Evolutionary conservation across 1,140 invertebrate genomes (phyloP), one percentile per base, ranked within the genome.

Genomic region (Bombus difficillimus): DNA sequence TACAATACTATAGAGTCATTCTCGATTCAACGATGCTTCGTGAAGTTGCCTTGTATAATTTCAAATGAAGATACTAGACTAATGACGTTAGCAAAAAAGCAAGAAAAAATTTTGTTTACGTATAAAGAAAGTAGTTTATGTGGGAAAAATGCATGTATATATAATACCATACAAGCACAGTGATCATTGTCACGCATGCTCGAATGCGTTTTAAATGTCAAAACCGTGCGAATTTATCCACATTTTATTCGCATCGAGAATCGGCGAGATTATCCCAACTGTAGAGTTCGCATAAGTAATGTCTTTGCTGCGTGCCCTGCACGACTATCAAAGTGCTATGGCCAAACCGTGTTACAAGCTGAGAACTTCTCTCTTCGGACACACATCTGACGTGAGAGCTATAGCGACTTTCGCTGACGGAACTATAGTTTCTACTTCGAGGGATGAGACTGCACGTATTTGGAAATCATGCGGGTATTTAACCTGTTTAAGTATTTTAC

Each of bases 361-460:
- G 75, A 97, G 97, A 93, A 96, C 96, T 92, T 96, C 96, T 87
- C 94, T 99, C 64, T 94, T 96, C 88, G 98, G 98, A 1, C 98
- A 99, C 95, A 96, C 97, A 66, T 96, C 97, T 92, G 98, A 99
- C 94, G 98, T 99, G 47, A 96, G 98, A 86, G 96, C 96, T 72
- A 95, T 99, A 22, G 95, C 96, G 5, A 95, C 96, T 12, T 96
- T 96, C 62, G 95, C 96, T 12, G 96, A 97, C 92, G 97, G 96
- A 88, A 96, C 96, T 81, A 97, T 99, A 89, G 94, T 99, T 43
- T 98, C 98, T 3, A 98, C 97, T 13, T 99, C 98, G 25, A 96
- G 98, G 90, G 98, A 99, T 94, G 97, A 97, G 93, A 98, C 98
- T 34, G 97, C 97, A 25, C 97, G 97, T 95, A 94, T 98, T 18